A percentile compares a stretch with the other conserved stretches of the same genome.
These are phyloP conservation scores for Cheilosia urbana DNA, from an alignment of 2,888 invertebrate species.

Conservation along the genomic window DNA sequence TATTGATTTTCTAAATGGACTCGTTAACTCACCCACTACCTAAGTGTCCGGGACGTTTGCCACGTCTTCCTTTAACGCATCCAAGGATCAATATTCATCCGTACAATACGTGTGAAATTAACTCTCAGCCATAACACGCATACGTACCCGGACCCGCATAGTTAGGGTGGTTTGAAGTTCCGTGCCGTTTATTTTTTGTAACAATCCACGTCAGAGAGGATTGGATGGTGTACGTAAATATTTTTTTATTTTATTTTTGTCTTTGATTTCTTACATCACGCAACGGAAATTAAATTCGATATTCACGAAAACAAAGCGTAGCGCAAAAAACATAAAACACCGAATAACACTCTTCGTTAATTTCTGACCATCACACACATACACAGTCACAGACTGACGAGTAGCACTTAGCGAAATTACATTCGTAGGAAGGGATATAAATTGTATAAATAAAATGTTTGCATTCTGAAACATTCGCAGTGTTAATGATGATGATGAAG, in stretches of 20 bases:
- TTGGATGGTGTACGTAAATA: background rate
- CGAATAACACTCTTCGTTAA: slow-evolving; percentile 62
- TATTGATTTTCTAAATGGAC: slow-evolving; percentile 56
- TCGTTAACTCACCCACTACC: slow-evolving; percentile 30
- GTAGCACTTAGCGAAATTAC: slow-evolving; percentile 71
- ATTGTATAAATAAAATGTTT: slow-evolving; percentile 73
- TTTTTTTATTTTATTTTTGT: background rate
- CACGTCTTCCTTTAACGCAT: slow-evolving; percentile 14
- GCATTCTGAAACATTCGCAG: slow-evolving; percentile 70
- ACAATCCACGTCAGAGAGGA: slow-evolving; percentile 1
- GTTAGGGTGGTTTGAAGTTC: background rate
- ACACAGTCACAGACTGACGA: slow-evolving; percentile 25
- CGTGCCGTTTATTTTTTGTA: slow-evolving; percentile 4
- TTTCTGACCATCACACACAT: slow-evolving; percentile 53
- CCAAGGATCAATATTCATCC: slow-evolving; percentile 28
- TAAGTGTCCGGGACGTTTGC: background rate
- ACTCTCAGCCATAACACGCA: slow-evolving; percentile 45
- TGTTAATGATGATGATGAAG: slow-evolving; percentile 71
- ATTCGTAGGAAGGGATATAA: slow-evolving; percentile 66
- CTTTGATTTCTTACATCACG: slow-evolving; percentile 51
- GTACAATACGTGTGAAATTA: slow-evolving; percentile 56
- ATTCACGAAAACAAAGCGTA: slow-evolving; percentile 55
- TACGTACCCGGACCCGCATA: background rate
- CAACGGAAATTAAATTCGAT: slow-evolving; percentile 57
- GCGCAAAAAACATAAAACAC: slow-evolving; percentile 48